Conservation (phyloP, 1,140 invertebrate species). For the Drosophila biarmipes region DNA sequence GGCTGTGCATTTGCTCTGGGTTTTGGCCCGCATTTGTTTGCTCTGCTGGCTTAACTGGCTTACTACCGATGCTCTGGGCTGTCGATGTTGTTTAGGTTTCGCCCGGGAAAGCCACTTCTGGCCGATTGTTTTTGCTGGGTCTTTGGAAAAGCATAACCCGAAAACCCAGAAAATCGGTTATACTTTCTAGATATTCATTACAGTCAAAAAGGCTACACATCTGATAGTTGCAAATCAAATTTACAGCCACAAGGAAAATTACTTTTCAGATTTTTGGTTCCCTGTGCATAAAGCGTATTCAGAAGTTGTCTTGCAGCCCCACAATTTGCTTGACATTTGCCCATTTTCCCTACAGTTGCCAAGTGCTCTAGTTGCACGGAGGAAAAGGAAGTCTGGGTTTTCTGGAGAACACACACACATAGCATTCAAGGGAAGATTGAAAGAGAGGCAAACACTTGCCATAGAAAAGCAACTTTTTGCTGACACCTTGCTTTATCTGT, state of each 20-base stretch:
- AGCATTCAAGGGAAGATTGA: conserved; percentile 28
- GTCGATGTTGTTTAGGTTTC: conserved; percentile 59
- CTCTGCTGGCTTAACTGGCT: conserved; percentile 68
- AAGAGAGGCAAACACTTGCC: conserved; percentile 27
- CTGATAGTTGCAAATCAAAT: conserved; percentile 22
- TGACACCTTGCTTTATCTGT: conserved; percentile 56
- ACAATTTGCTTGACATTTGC: conserved; percentile 34
- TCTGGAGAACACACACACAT: conserved; percentile 22
- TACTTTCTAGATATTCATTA: no score
- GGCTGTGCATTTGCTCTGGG: conserved; percentile 76
- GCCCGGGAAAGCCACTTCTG: not conserved
- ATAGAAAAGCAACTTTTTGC: conserved; percentile 36
- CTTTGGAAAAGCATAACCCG: not conserved
- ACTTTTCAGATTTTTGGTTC: not conserved
- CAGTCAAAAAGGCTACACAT: no score
- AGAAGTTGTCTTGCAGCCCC: conserved; percentile 6
- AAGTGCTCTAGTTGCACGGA: conserved; percentile 18
- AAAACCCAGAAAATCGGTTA: not conserved
- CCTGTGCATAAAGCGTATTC: conserved; percentile 36
- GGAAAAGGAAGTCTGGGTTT: conserved; percentile 49
- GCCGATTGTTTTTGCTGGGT: conserved; percentile 49
- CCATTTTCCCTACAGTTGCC: conserved; percentile 21
- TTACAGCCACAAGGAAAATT: conserved; percentile 4
- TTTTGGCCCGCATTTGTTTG: conserved; percentile 74
- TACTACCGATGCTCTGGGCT: conserved; percentile 58